Conservation (phyloP, 2,113 vertebrate species). For the Hydrochoerus hydrochaeris region DNA sequence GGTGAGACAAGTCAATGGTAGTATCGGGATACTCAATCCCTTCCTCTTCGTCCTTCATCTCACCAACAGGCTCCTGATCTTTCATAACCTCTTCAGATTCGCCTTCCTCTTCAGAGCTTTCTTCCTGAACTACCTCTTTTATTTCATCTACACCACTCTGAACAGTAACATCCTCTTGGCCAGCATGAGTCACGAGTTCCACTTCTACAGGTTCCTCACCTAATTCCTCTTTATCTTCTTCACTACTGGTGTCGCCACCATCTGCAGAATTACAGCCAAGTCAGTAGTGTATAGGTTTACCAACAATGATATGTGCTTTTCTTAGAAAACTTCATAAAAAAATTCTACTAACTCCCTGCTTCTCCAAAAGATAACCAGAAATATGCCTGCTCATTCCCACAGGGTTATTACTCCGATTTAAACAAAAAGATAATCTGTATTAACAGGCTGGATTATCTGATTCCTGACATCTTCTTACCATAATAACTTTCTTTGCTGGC, state of each 20-base stretch:
- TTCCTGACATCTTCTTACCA: background rate
- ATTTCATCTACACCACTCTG: slow-evolving; percentile 53
- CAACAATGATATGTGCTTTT: background rate
- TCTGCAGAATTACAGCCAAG: slow-evolving; percentile 48
- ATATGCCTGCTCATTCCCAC: background rate
- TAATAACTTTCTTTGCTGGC: background rate
- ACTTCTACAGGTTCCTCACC: slow-evolving; percentile 54
- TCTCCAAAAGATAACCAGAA: slow-evolving; percentile 1
- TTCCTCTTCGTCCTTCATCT: slow-evolving; percentile 81
- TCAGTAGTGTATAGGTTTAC: background rate
- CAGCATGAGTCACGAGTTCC: background rate
- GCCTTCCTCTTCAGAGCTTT: slow-evolving; percentile 78
- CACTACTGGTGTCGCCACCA: slow-evolving; percentile 74
- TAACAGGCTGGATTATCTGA: background rate
- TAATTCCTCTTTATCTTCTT: slow-evolving; percentile 79
- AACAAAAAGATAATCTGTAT: slow-evolving; percentile 10
- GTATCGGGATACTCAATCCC: slow-evolving; percentile 94
- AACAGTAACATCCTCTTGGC: rapidly evolving
- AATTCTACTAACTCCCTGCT: background rate
- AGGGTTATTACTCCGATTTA: background rate
- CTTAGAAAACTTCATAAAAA: slow-evolving; percentile 2
- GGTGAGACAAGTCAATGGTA: slow-evolving; percentile 94
- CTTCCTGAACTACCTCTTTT: slow-evolving; percentile 70
- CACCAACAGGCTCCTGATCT: slow-evolving; percentile 46
- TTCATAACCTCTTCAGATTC: slow-evolving; percentile 77